Conservation (phyloP, 2,797 vertebrate species). For the Anguilla obscura region DNA sequence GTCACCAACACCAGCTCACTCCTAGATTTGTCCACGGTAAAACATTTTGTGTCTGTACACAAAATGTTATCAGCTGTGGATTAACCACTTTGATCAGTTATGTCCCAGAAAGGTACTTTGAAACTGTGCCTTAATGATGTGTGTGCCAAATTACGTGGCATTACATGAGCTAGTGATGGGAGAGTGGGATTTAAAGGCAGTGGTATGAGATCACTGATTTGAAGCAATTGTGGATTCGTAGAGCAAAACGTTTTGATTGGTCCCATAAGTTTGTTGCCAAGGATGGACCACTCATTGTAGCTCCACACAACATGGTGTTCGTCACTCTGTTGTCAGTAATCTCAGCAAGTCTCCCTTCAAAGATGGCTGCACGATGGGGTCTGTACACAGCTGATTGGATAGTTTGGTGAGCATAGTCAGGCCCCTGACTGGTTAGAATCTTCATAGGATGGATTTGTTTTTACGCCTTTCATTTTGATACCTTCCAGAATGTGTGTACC, state of each 20-base stretch:
- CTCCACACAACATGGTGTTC: neutral
- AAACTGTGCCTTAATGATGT: neutral
- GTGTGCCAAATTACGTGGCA: neutral
- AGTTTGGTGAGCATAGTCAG: neutral
- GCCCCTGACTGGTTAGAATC: neutral
- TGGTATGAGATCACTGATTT: neutral
- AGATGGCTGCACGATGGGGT: neutral
- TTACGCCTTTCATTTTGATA: neutral
- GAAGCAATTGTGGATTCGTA: neutral
- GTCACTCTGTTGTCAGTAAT: neutral
- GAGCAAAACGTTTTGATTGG: neutral
- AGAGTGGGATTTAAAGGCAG: neutral
- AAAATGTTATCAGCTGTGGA: no score
- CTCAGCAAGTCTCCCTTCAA: neutral
- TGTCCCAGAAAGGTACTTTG: neutral
- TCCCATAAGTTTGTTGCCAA: neutral
- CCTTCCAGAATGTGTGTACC: neutral
- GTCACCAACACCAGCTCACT: no score
- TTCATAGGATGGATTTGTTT: neutral
- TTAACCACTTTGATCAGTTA: no score
- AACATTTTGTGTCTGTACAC: no score
- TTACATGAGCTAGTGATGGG: neutral
- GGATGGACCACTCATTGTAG: neutral
- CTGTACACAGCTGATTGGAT: neutral
- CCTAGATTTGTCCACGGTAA: no score